Evolutionary conservation across 2,888 invertebrate genomes (phyloP), one percentile per base, ranked within the genome.

Genomic region (Sinohyriopsis cumingii): DNA sequence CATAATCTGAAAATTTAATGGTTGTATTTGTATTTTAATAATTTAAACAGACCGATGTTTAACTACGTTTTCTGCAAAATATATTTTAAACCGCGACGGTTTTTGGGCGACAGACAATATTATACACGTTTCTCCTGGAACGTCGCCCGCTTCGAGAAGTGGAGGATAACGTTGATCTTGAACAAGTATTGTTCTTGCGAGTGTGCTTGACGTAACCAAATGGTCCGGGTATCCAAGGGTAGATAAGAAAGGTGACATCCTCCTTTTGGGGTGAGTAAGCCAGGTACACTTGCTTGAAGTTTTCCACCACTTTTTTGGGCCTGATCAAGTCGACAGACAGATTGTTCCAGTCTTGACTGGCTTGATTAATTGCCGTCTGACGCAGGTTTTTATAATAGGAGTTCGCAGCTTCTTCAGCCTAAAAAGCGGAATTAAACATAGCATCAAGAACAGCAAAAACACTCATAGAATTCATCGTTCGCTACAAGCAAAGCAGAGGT

Each of bases 241-340:
- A 80, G 25, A 85, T 79, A n/a, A 84, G 83, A 71, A 85, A 85
- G 6, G 82, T 81, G 59, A 82, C 81, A 56, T 82, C 82, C 62
- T 82, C 80, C 55, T 81, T 78, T 56, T 81, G 82, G 12, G 85
- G 85, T 12, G 84, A 84, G 62, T 86, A 86, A n/a, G 83, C 80
- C 9, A 73, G 62, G 71, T 82, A 86, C 7, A 83, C 79, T 24
- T 65, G 71, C 22, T 78, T 69, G 77, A 86, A 84, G 63, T 78
- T 82, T 24, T 81, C 75, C 19, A 78, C 63, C 2, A 84, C 71
- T 60, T 81, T 83, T 54, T 74, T 72, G 4, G 84, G 80, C 19
- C 71, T 69, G 53, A 83, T 80, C 5, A 76, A 68, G 56, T 81
- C 78, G 0, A 78, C 78, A 64, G 82, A 78, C 9, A 85, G 69